Percentiles rank a stretch among this genome's conserved stretches.
phyloP scores from a whole-genome alignment of 2,113 vertebrate species.

The Centropristis striata region DNA sequence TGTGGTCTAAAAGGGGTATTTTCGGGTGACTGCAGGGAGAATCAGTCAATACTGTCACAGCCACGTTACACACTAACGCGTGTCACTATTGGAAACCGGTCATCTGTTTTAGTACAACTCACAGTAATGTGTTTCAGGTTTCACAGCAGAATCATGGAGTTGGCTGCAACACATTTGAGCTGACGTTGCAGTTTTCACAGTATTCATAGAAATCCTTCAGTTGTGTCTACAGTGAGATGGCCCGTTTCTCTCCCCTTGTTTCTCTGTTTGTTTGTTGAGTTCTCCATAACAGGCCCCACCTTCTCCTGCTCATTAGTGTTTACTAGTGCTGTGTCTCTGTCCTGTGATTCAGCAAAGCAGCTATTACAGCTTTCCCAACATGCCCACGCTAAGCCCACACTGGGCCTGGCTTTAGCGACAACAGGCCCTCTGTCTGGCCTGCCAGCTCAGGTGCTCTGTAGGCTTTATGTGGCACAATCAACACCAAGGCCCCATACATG shows the following conservation, averaged over 20 bases:
- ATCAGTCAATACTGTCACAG: background rate
- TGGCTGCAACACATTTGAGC: background rate
- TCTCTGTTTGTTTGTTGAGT: constrained; percentile 12
- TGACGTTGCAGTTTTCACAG: background rate
- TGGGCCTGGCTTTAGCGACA: constrained; percentile 41
- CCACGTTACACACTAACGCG: background rate
- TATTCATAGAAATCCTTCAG: background rate
- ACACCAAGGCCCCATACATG: constrained; percentile 18
- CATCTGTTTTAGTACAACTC: constrained; percentile 7
- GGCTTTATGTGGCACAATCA: constrained; percentile 39
- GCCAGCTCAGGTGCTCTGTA: constrained; percentile 60
- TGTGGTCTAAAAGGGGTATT: too few species aligned
- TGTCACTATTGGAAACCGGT: constrained; percentile 7
- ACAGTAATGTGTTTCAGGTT: constrained; percentile 16
- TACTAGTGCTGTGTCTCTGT: constrained; percentile 26
- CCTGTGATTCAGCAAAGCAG: constrained; percentile 26
- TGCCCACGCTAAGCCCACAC: constrained; percentile 49
- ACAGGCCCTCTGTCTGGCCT: constrained; percentile 52
- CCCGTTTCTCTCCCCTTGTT: background rate
- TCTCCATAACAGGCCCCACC: background rate
- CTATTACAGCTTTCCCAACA: constrained; percentile 31
- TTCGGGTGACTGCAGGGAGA: too few species aligned
- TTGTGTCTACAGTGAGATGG: background rate
- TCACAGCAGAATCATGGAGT: background rate
- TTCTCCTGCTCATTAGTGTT: constrained; percentile 36